Base-by-base conservation (phyloP, 2,113 vertebrate species). In the Fulica atra region DNA sequence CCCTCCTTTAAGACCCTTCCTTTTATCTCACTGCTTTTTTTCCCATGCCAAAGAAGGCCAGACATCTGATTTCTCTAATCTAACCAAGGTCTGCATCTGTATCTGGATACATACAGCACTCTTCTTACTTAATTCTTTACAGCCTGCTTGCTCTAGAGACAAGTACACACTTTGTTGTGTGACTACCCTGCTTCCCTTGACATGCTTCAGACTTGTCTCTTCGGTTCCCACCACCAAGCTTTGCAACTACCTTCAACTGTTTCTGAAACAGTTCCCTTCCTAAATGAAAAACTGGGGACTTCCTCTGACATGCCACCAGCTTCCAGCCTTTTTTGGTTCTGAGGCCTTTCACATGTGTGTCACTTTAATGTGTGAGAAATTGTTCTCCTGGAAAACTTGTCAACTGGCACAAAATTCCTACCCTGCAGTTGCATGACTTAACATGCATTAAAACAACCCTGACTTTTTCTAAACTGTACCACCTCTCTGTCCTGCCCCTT, bases 21-120 rank as follows among this genome's bases (percentile, higher is more conserved):
- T 91, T 95, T 88, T 46, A 95, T 93, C 74, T 94, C 21, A 13
- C 36, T 61, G 36, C 29, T 33, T 74, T 84, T 93, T 92, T 33
- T 77, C 33, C 77, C 12, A 4, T 80, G 48, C 33, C 53, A 76
- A 87, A 86, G 79, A 90, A 81, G 70, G 78, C n/a, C 70, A 87
- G 73, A 50, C 31, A 70, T 72, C 70, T 59, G 73, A 89, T 80
- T 74, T 86, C 36, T 73, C 51, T 81, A 81, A 82, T 84, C 91
- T 91, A 78, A 94, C 76, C 51, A 71, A 86, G 71, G 59, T 59
- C 68, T 93, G 54, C 36, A 57, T 91, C 29, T 96, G 51, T 35
- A 71, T 88, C 77, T 94, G 81, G 50, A 81, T 68, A 63, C 36
- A 21, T 14, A 35, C 29, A 66, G 74, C n/a, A 38, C 42, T 74